Conservation (phyloP, 2,888 invertebrate genomes). For the Euzetes globulus region DNA sequence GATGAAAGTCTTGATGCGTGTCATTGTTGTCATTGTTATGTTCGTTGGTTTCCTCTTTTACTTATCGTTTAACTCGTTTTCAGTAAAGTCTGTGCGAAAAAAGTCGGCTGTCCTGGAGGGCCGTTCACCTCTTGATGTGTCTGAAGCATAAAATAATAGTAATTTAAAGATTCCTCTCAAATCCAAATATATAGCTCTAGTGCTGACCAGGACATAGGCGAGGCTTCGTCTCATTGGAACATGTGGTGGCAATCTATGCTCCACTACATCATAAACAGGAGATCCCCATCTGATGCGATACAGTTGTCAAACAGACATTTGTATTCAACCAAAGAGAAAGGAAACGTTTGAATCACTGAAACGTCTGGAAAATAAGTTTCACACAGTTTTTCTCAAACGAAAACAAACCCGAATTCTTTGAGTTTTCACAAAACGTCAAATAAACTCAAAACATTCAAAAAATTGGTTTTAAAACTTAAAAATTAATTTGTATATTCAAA, state of each 20-base stretch:
- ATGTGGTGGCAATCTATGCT: neutral
- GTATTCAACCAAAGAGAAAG: too few species aligned
- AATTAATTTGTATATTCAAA: too few species aligned
- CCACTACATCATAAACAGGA: neutral
- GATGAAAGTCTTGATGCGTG: neutral
- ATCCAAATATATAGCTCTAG: neutral
- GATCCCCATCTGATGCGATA: neutral
- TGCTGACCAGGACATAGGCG: neutral
- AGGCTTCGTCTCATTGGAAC: neutral
- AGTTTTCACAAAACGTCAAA: too few species aligned
- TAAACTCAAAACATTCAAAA: too few species aligned
- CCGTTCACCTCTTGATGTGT: constrained; percentile 11
- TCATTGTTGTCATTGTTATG: neutral
- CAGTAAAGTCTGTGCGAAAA: neutral
- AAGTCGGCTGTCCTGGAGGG: neutral
- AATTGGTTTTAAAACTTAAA: too few species aligned
- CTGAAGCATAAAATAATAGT: constrained; percentile 6
- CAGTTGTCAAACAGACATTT: neutral
- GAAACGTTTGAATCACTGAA: too few species aligned
- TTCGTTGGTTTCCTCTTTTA: constrained; percentile 3
- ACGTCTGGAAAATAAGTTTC: too few species aligned
- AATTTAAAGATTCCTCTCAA: neutral
- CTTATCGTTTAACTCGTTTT: neutral
- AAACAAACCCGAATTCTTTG: too few species aligned
- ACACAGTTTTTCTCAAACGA: too few species aligned